Evolutionary conservation across 2,888 invertebrate species (phyloP).

Genomic region (Marronus borbonicus): DNA sequence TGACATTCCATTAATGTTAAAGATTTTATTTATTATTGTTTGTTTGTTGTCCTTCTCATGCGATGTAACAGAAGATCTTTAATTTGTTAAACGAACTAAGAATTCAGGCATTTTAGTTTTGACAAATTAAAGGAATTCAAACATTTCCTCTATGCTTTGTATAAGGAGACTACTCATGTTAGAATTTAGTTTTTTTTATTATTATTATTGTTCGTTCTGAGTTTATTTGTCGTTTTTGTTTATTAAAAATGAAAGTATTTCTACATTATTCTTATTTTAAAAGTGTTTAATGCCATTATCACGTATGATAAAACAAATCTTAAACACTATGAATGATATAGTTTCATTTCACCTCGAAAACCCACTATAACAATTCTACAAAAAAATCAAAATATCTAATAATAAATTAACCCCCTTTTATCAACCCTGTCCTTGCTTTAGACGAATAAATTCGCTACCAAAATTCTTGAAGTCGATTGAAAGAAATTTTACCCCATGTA

Average conservation of each 20-base stretch:
- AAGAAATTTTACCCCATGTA: too few species aligned
- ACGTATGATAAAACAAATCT: conserved; percentile 41
- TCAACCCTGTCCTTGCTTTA: too few species aligned
- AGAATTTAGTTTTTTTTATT: conserved; percentile 18
- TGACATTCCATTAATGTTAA: conserved; percentile 40
- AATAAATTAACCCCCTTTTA: too few species aligned
- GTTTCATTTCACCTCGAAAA: not conserved
- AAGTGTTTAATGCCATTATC: conserved; percentile 42
- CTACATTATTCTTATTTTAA: conserved; percentile 25
- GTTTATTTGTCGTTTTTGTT: conserved; percentile 37
- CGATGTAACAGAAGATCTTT: conserved; percentile 4
- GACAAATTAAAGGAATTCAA: too few species aligned
- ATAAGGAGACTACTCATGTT: conserved; percentile 9
- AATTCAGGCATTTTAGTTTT: not conserved
- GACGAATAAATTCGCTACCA: too few species aligned
- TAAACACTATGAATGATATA: conserved; percentile 27
- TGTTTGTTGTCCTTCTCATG: not conserved
- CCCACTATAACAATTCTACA: too few species aligned
- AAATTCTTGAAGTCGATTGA: too few species aligned
- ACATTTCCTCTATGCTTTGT: conserved; percentile 1
- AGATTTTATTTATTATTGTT: conserved; percentile 31
- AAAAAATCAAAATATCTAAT: not conserved
- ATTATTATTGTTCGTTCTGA: conserved; percentile 35
- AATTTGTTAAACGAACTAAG: not conserved
- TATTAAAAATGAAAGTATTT: conserved; percentile 32